Evolutionary conservation across 2,888 invertebrate genomes (phyloP), one percentile per base, ranked within the genome.

Genomic region (Agriopis marginaria): DNA sequence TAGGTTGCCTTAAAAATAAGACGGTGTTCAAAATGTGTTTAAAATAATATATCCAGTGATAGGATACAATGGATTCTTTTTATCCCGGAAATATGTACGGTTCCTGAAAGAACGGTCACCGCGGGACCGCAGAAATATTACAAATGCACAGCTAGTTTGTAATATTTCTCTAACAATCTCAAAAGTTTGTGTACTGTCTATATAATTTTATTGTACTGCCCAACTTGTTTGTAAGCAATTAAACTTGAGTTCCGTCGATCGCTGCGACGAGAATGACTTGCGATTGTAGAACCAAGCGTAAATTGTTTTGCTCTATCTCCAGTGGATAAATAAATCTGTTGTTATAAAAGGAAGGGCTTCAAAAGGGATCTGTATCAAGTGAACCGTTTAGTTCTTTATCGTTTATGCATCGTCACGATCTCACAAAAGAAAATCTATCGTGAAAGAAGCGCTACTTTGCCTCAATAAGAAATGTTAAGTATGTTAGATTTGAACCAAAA

Each of bases 191-290:
- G 50, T 64, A 64, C 68, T 68, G 60, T 44, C 75, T 77, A 76
- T 78, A 77, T 75, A 76, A 79, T 80, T 85, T 81, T 84, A 82
- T 81, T 79, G 74, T 74, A 82, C 81, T 79, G 74, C 74, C 77
- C 76, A 77, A 73, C 72, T 80, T 80, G 79, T 83, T 84, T 80
- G 81, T 77, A 84, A 78, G 79, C 84, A 84, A 85, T 86, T 84
- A 82, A 84, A 85, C 79, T 81, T 78, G 73, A 80, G 79, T 80
- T 76, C 56, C 63, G 62, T 62, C 68, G 68, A 75, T 71, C 55
- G 72, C 56, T 65, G 66, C 68, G 70, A 66, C 67, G 66, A 50
- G 61, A 70, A 68, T 75, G 76, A 75, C 73, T 75, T 72, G 73
- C 73, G 64, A 66, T 72, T 55, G 54, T 42, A 60, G 64, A 72